Evolutionary conservation across 2,888 invertebrate species (phyloP).

Genomic region (Pollenia griseotomentosa): DNA sequence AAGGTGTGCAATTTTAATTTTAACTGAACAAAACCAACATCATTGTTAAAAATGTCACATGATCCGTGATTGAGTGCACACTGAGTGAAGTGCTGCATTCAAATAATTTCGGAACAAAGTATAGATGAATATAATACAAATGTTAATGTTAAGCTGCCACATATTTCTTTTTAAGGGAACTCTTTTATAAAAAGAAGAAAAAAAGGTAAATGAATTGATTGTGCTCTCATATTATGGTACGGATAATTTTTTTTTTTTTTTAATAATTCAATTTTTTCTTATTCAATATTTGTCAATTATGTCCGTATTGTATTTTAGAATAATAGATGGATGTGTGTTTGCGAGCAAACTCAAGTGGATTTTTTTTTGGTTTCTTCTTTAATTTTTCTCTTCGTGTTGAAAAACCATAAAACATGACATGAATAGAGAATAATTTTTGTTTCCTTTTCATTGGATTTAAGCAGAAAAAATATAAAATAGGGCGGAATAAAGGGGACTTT

Average conservation of each 20-base stretch:
- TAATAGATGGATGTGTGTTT: slow-evolving; percentile 20
- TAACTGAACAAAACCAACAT: slow-evolving; percentile 12
- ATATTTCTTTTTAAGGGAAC: background rate
- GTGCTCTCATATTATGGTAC: slow-evolving; percentile 12
- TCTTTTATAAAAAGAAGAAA: slow-evolving; percentile 20
- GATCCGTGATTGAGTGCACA: slow-evolving; percentile 53
- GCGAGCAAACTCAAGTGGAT: slow-evolving; percentile 50
- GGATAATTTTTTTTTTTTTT: slow-evolving; percentile 23
- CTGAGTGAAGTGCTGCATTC: slow-evolving; percentile 23
- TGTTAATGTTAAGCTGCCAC: slow-evolving; percentile 40
- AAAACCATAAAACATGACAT: slow-evolving; percentile 55
- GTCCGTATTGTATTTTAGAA: slow-evolving; percentile 49
- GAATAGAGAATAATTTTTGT: slow-evolving; percentile 52
- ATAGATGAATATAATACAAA: slow-evolving; percentile 33
- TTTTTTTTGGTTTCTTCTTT: background rate
- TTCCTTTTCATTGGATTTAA: background rate
- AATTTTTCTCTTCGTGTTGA: slow-evolving; percentile 2
- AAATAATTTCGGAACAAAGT: background rate
- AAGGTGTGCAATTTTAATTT: slow-evolving; percentile 40
- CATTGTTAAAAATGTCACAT: slow-evolving; percentile 47
- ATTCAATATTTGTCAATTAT: slow-evolving; percentile 66
- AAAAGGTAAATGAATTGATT: slow-evolving; percentile 35
- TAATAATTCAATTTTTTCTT: slow-evolving; percentile 11
- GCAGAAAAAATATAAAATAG: slow-evolving; percentile 20
- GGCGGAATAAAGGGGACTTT: slow-evolving; percentile 9